Evolutionary conservation across 2,113 vertebrate genomes (phyloP), one percentile per base, ranked within the genome.

Genomic region (Solea senegalensis): DNA sequence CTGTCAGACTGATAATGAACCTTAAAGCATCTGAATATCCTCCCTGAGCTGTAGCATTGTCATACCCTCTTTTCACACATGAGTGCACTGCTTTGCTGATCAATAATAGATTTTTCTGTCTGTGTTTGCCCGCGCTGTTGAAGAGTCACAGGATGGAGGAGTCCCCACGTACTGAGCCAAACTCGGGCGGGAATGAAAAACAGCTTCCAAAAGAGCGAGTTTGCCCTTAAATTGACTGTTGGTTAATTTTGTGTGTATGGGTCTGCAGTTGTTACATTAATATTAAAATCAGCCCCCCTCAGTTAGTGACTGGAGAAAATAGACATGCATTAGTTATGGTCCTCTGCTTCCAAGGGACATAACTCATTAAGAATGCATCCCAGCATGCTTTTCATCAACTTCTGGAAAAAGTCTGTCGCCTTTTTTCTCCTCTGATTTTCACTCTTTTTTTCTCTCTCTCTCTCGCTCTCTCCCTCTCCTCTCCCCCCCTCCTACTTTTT

Each of bases 271-370:
- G 80, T 85, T 73, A 63, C 87, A 91, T 92, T 83, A 91, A 91
- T 91, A 91, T 92, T 91, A 82, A 90, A 90, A 86, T 83, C 68
- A 69, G 28, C 56, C n/a, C 76, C 76, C 44, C 34, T 34, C 10
- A 73, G 75, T 85, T 86, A 82, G 82, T 64, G 82, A 81, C 83
- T 78, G 82, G 61, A 81, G 81, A 89, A 89, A 91, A 90, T 82
- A 83, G 85, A 88, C 86, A 87, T 91, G 82, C 86, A 91, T 91
- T 91, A 88, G 87, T 91, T 86, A 88, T 91, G 89, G 82, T 84
- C 77, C 65, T 85, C 50, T 87, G 83, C 78, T 85, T 88, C 74
- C 67, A 60, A 65, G 85, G 85, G 78, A 84, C 80, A 79, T 66
- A 65, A 68, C 75, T 89, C 74, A 89, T 90, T 90, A 79, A 74